Evolutionary conservation across 1,140 invertebrate species (phyloP).

Genomic region (Heliconius hewitsoni): DNA sequence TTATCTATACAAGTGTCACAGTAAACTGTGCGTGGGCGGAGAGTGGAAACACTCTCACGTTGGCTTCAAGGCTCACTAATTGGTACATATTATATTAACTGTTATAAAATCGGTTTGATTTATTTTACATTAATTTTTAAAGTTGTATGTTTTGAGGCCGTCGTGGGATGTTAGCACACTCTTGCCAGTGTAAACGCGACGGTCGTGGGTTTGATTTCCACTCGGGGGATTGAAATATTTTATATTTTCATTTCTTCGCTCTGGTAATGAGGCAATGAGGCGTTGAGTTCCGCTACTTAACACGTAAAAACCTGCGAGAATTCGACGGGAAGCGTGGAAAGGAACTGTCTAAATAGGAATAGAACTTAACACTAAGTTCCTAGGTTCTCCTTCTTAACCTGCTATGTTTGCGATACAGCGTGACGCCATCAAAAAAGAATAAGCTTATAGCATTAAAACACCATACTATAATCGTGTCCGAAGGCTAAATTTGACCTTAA

Average conservation of each 20-base stretch:
- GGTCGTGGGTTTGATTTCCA: not conserved
- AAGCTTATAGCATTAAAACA: not conserved
- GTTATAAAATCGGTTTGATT: not conserved
- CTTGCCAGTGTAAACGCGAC: not conserved
- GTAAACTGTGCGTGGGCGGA: not conserved
- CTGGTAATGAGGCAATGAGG: not conserved
- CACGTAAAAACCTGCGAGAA: not conserved
- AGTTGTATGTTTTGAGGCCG: not conserved
- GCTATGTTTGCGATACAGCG: not conserved
- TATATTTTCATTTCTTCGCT: not conserved
- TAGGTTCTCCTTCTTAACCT: not conserved
- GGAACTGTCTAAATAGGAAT: too few relatives aligned
- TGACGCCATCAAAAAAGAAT: not conserved
- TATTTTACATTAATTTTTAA: not conserved
- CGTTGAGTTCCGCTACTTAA: not conserved
- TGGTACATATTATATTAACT: not conserved
- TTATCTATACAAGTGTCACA: conserved; percentile 7
- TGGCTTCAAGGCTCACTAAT: not conserved
- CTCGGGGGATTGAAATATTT: not conserved
- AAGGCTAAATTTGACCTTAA: conserved; percentile 5
- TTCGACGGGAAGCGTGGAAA: not conserved
- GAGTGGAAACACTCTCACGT: not conserved
- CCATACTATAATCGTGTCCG: not conserved
- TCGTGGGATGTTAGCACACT: too few relatives aligned
- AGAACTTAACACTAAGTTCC: not conserved